These are phyloP conservation scores for Tenthredo distinguenda DNA, from an alignment of 2,888 invertebrate genomes.

Conservation along the genomic window DNA sequence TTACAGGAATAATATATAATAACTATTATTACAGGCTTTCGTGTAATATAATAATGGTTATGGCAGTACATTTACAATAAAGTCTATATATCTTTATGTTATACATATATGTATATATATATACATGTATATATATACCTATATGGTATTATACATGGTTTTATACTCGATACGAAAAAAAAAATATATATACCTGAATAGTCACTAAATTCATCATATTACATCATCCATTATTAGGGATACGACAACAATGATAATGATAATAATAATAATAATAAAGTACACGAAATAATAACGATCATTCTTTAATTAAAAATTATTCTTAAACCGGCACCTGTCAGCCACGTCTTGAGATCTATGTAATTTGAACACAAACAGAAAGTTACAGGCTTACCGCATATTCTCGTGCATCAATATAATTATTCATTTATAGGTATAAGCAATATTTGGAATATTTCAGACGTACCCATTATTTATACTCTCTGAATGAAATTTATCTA, in stretches of 20 bases:
- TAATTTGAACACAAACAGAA: slow-evolving; percentile 49
- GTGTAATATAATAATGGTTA: slow-evolving; percentile 66
- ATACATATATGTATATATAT: slow-evolving; percentile 57
- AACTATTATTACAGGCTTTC: slow-evolving; percentile 75
- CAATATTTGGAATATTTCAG: slow-evolving; percentile 42
- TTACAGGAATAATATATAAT: slow-evolving; percentile 75
- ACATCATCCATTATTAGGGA: background rate
- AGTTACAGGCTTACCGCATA: slow-evolving; percentile 25
- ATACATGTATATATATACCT: background rate
- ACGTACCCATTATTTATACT: slow-evolving; percentile 47
- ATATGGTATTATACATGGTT: slow-evolving; percentile 40
- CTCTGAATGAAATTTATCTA: slow-evolving; percentile 49
- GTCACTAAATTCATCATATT: slow-evolving; percentile 18
- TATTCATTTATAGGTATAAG: slow-evolving; percentile 24
- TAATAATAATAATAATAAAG: background rate
- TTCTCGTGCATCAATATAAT: slow-evolving; percentile 40
- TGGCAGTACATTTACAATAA: slow-evolving; percentile 78
- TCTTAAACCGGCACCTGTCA: slow-evolving; percentile 14
- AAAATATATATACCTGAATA: slow-evolving; percentile 41
- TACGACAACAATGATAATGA: background rate
- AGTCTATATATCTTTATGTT: slow-evolving; percentile 67
- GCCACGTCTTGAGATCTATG: slow-evolving; percentile 65
- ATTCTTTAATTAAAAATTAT: background rate
- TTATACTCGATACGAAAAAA: slow-evolving; percentile 57
- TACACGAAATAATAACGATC: slow-evolving; percentile 25